Base-by-base conservation (phyloP, 2,888 invertebrate genomes). In the Creontiades dilutus region DNA sequence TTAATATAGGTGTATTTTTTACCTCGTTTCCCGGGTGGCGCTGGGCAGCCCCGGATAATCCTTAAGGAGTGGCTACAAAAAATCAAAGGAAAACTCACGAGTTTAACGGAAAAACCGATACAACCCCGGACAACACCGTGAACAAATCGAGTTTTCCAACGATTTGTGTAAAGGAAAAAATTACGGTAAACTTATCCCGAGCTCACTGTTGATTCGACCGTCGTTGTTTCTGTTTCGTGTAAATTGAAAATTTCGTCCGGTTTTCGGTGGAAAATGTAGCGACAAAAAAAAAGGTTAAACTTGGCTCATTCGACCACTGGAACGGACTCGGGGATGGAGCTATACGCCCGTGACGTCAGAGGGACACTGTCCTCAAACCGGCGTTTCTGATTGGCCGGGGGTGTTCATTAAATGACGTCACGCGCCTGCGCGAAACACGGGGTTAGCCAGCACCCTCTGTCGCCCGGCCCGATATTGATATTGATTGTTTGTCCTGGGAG, bases 21-120 rank as follows among this genome's bases (percentile, higher is more conserved):
- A 82, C 82, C 82, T 82, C 52, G 7, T 5, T 52, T 52, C 23
- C 82, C 82, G 82, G 82, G 47, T 82, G 82, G 23, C 82, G 47
- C 28, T n/a, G 37, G 28, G 80, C 47, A 48, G 82, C 19, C 47
- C 82, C 82, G 81, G 81, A 13, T 52, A 52, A 82, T 48, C 82
- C 82, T 52, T 27, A 27, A 14, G 19, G 80, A 4, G 16, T 13
- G 80, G n/a, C 48, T 11, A 46, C 23, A 27, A 61, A 68, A 19
- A 68, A 68, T 68, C 27, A 23, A 19, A 27, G 9, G 19, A 68
- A 68, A 68, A 68, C 68, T 11, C 68, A 68, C 68, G 68, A 68
- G 27, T 23, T 13, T 68, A 23, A 23, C 23, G 23, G 68, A 37
- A 37, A 57, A 57, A 57, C 14, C 19, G 0, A 57, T 57, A 37